These are phyloP conservation scores for Vombatus ursinus DNA, from an alignment of 2,113 vertebrate species.

Conservation along the genomic window DNA sequence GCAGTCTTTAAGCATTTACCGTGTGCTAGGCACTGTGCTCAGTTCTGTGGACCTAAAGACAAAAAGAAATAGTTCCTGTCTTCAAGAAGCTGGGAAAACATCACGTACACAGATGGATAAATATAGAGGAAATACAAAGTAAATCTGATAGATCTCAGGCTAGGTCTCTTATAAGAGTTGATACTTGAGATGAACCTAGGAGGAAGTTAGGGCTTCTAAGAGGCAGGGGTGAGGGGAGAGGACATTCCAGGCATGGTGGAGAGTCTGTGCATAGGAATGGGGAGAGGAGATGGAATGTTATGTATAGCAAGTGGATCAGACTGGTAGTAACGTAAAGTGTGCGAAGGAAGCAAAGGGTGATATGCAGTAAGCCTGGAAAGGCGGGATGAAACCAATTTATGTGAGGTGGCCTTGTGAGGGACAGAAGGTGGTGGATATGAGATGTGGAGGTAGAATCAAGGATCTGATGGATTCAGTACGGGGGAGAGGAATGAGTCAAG, in stretches of 20 bases:
- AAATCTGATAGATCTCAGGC: background rate
- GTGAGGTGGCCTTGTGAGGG: background rate
- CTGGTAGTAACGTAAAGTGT: background rate
- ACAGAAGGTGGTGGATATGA: background rate
- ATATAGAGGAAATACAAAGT: background rate
- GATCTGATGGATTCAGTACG: background rate
- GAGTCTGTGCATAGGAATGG: background rate
- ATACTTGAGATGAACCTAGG: background rate
- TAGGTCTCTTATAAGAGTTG: background rate
- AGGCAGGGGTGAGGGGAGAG: background rate
- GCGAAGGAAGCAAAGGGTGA: too few relatives aligned
- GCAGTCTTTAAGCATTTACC: too few relatives aligned
- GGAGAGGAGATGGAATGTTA: background rate
- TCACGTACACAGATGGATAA: background rate
- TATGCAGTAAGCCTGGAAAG: too few relatives aligned
- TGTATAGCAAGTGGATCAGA: background rate
- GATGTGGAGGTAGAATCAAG: background rate
- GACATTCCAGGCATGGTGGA: background rate
- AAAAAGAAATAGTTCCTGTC: background rate
- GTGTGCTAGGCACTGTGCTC: background rate
- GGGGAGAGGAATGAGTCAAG: background rate
- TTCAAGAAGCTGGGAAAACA: background rate
- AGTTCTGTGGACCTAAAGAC: background rate
- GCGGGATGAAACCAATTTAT: background rate
- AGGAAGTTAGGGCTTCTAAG: background rate